These are phyloP conservation scores for Gymnocheta viridis DNA, from an alignment of 2,888 invertebrate genomes.

Conservation along the genomic window DNA sequence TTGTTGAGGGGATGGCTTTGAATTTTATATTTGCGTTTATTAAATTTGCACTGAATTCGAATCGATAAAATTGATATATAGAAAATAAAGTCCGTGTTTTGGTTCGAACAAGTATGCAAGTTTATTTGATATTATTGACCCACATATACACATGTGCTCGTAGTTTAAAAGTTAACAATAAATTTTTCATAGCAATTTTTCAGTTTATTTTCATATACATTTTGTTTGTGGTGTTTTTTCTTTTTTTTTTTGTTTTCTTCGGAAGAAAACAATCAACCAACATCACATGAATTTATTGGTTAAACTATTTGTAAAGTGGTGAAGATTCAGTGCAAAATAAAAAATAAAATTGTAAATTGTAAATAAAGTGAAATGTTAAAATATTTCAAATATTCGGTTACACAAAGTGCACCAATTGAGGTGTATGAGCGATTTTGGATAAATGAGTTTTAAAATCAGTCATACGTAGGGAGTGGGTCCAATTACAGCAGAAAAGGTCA, in stretches of 20 bases:
- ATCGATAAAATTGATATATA: constrained; percentile 57
- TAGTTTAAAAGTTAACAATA: constrained; percentile 58
- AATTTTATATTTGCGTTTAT: constrained; percentile 1
- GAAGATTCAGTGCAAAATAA: constrained; percentile 19
- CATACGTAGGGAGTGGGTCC: background rate
- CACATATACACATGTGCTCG: no score
- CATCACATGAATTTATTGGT: constrained; percentile 39
- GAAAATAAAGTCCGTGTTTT: constrained; percentile 20
- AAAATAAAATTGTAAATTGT: constrained; percentile 1
- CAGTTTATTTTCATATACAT: background rate
- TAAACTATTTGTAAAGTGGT: constrained; percentile 49
- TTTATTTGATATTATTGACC: constrained; percentile 54
- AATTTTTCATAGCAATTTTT: constrained; percentile 42
- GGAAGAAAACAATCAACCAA: constrained; percentile 29
- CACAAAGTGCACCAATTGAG: background rate
- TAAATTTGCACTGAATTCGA: constrained; percentile 25
- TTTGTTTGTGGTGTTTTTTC: no score
- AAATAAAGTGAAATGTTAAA: constrained; percentile 17
- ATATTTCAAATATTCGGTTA: background rate
- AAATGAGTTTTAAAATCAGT: constrained; percentile 36
- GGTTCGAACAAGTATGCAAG: background rate
- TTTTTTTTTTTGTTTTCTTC: background rate
- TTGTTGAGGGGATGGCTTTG: constrained; percentile 2
- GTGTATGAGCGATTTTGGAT: constrained; percentile 22
- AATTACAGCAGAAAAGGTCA: constrained; percentile 22